Base-by-base conservation (phyloP, 1,140 invertebrate genomes). In the Phthorimaea operculella region DNA sequence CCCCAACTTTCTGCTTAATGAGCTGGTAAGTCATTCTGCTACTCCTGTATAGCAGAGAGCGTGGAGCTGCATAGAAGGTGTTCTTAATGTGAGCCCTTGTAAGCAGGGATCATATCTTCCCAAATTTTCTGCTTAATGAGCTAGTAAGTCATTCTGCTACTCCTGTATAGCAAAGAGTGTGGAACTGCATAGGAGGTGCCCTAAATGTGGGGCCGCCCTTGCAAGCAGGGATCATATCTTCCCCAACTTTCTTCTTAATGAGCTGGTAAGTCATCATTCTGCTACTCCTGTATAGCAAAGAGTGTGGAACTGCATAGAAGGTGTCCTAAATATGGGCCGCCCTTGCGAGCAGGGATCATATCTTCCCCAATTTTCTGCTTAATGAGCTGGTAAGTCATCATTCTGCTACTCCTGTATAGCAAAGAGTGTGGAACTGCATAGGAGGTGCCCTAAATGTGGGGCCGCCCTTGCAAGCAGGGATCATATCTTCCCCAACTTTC, bases 391-490 rank as follows among this genome's bases (percentile, higher is more conserved):
- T 96, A 12, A 59, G 60, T 59, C 14, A 11, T 97, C 95, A 4
- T 98, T 96, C 84, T 98, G 96, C 87, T 90, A 91, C 76, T 87
- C 87, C 47, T 98, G 96, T 78, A 95, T 98, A 51, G 88, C 88
- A 48, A 91, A 90, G 66, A 91, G 92, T 3, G 87, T 98, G 12
- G 93, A 96, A 71, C 85, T 89, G 14, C 90, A 88, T 59, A 90
- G 91, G 42, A 86, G 92, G 42, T 98, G 97, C 87, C 96, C 96
- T 1, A 95, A 96, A 76, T 97, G 96, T 78, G 93, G 91, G 18
- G 65, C 90, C 89, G 54, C 83, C 89, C 86, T 97, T 10, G 89
- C 90, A 0, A 89, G 88, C 33, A 86, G 89, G 39, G 92, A 95
- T 55, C 88, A 93, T 63, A 92, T 97, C 42, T 95, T 95, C 78